Conservation (phyloP, 92 coral and sea anemone genomes). For the Porites evermanni region DNA sequence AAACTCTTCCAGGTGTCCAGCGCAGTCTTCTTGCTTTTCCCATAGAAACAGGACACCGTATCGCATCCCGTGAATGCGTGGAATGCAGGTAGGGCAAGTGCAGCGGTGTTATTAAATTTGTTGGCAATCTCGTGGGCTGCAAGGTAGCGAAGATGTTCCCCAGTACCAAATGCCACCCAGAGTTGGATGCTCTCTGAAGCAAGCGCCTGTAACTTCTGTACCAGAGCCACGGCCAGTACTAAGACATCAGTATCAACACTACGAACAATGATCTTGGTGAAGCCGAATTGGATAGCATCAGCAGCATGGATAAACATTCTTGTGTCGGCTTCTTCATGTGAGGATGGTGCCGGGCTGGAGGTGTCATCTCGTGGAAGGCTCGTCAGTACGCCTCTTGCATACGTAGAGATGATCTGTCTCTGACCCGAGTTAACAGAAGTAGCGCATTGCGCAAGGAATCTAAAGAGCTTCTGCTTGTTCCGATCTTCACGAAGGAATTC, state of each 20-base stretch:
- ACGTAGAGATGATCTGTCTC: conserved; percentile 51
- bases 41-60: conserved; percentile 46
- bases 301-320: conserved; percentile 54
- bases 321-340: conserved; percentile 68
- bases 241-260: conserved; percentile 60
- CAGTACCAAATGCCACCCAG: conserved; percentile 34
- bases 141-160: conserved; percentile 32
- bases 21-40: conserved; percentile 47
- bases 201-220: neutral
- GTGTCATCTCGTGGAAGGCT: conserved; percentile 34
- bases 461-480: conserved; percentile 35
- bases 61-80: conserved; percentile 56
- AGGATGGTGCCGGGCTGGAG: conserved; percentile 49
- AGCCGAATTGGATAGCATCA: conserved; percentile 38
- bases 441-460: conserved; percentile 50
- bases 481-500: neutral
- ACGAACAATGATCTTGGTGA: conserved; percentile 34
- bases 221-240: conserved; percentile 47
- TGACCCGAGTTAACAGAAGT: conserved; percentile 26
- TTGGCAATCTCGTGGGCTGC: conserved; percentile 2
- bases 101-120: neutral
- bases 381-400: conserved; percentile 48
- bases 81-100: conserved; percentile 46
- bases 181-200: no score
- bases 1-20: neutral